These are phyloP conservation scores for Eleginops maclovinus DNA, from an alignment of 2,113 vertebrate species.

Conservation along the genomic window DNA sequence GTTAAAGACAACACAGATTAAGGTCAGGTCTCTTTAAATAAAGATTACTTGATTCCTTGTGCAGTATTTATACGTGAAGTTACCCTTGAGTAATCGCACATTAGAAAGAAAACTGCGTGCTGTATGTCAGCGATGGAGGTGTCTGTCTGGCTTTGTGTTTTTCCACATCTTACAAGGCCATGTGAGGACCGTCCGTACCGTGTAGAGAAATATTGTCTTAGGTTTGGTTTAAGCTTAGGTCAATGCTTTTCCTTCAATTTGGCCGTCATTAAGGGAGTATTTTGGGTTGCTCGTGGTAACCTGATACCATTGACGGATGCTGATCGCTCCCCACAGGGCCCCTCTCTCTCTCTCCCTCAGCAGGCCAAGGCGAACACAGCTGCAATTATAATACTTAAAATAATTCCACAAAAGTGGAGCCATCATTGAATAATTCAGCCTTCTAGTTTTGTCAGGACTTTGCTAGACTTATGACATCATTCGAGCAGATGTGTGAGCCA, in stretches of 20 bases:
- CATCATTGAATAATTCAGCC: slow-evolving; percentile 90
- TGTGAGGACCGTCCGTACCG: slow-evolving; percentile 83
- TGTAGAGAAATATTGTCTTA: slow-evolving; percentile 85
- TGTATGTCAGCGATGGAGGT: slow-evolving; percentile 18
- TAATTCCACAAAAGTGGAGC: slow-evolving; percentile 94
- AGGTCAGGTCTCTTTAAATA: not conserved
- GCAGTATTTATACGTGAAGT: not conserved
- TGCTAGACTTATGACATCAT: slow-evolving; percentile 86
- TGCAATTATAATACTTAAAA: slow-evolving; percentile 95
- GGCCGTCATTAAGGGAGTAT: slow-evolving; percentile 91
- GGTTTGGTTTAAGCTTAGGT: slow-evolving; percentile 88
- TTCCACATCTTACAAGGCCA: slow-evolving; percentile 81
- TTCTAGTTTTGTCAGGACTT: slow-evolving; percentile 88
- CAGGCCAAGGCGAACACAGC: slow-evolving; percentile 84
- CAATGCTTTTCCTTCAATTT: slow-evolving; percentile 90
- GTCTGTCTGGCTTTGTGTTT: slow-evolving; percentile 47
- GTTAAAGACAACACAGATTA: not conserved
- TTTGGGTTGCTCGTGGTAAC: slow-evolving; percentile 91
- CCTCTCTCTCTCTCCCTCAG: slow-evolving; percentile 72
- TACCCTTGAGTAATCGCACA: not conserved
- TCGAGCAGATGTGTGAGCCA: slow-evolving; percentile 79
- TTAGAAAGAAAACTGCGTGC: not conserved
- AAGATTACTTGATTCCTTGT: not conserved
- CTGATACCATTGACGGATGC: slow-evolving; percentile 89
- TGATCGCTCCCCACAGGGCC: slow-evolving; percentile 91